Base-by-base conservation (phyloP, 2,113 vertebrate species). In the Sinocyclocheilus grahami region DNA sequence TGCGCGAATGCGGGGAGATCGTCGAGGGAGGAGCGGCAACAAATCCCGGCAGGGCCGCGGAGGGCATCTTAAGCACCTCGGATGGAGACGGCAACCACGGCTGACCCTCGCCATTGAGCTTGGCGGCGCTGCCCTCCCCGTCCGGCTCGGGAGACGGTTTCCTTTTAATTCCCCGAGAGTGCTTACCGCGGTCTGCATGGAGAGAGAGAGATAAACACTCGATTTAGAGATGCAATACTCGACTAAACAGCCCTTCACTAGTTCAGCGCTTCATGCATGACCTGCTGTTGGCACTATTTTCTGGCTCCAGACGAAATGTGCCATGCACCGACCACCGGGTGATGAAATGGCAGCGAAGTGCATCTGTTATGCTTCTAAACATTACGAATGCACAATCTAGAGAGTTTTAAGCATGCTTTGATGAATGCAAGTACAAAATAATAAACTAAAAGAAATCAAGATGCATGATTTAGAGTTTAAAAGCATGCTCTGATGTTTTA, bases 61-160 rank as follows among this genome's bases (percentile, higher is more conserved):
- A 85, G n/a, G 96, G 93, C 90, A 97, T 96, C 91, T 97, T 98
- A 90, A 97, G 94, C 86, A 96, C 95, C 87, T 98, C 97, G 0
- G 96, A 92, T 7, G 96, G 91, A 0, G 96, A 92, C 48, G 96
- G 95, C 85, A 96, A 93, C 97, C 97, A 98, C 0, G 95, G 95
- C 90, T 95, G 96, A 71, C 94, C 94, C 89, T 98, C 94, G 0
- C 96, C 96, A 84, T 97, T 98, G 90, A 97, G 93, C 92, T 97
- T 97, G 83, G 94, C 92, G 77, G 93, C 93, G 27, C 93, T 90
- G 3, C 93, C 93, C 90, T 98, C 97, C 0, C 94, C 92, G 75
- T 97, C 97, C 0, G 97, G 97, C 91, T 99, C 97, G 0, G 97
- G 97, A 33, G 97, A 98, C 33, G 96, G 92, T 89, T 98, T 98